Evolutionary conservation across 2,888 invertebrate genomes (phyloP).

Genomic region (Tiliacea citrago): DNA sequence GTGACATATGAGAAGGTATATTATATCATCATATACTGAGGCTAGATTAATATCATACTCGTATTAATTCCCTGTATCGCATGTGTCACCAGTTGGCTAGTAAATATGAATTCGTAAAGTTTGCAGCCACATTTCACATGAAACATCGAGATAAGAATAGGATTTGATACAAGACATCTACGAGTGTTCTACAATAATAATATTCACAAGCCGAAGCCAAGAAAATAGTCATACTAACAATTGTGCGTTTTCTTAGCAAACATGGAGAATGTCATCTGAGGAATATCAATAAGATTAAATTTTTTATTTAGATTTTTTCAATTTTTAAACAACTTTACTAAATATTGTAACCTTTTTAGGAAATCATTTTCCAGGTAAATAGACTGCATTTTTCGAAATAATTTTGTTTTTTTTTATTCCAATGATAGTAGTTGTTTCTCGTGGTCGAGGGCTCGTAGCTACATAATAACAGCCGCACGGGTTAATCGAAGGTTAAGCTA

Average conservation of each 20-base stretch:
- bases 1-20: not conserved
- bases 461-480: too few relatives aligned
- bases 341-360: not conserved
- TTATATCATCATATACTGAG: not conserved
- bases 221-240: conserved; percentile 22
- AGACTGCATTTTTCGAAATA: too few relatives aligned
- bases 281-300: conserved; percentile 11
- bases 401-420: too few relatives aligned
- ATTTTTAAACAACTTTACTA: too few relatives aligned
- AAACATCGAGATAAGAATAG: conserved; percentile 55
- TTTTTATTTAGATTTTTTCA: too few relatives aligned
- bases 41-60: not conserved
- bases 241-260: conserved; percentile 55
- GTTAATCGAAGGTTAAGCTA: too few relatives aligned
- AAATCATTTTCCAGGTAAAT: not conserved
- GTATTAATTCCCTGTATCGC: not conserved
- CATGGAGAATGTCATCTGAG: conserved; percentile 15
- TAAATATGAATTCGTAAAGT: conserved; percentile 16
- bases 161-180: conserved; percentile 44
- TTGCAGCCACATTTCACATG: conserved; percentile 65
- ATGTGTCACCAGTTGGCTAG: not conserved
- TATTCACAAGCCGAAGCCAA: conserved; percentile 37
- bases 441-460: too few relatives aligned
- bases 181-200: conserved; percentile 33
- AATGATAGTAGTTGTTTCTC: not conserved